These are phyloP conservation scores for Macrotus californicus DNA, from an alignment of 2,113 vertebrate species.

Conservation along the genomic window DNA sequence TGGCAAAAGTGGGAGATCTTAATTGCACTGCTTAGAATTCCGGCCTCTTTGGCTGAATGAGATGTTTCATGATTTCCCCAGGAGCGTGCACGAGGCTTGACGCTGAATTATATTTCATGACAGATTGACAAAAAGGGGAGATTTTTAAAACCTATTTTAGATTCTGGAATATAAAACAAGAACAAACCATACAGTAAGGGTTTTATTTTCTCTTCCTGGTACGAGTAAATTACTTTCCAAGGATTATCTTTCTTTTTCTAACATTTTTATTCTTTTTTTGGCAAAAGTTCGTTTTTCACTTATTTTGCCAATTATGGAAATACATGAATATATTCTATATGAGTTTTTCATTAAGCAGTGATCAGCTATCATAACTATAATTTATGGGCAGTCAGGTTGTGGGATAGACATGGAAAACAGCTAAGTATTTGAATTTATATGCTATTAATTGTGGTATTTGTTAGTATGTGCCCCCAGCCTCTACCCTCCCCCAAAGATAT, in stretches of 20 bases:
- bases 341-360: not conserved
- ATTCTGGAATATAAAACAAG: slow-evolving; percentile 72
- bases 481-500: fast-evolving
- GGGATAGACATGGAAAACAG: not conserved
- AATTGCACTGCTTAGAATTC: slow-evolving; percentile 76
- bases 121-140: slow-evolving; percentile 78
- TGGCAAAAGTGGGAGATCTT: slow-evolving; percentile 78
- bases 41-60: slow-evolving; percentile 78
- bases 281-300: not conserved
- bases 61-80: slow-evolving; percentile 77
- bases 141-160: slow-evolving; percentile 71
- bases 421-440: not conserved
- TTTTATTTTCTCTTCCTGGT: slow-evolving; percentile 39
- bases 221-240: slow-evolving; percentile 64
- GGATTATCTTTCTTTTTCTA: slow-evolving; percentile 50
- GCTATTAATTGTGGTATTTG: not conserved
- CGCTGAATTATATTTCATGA: slow-evolving; percentile 79
- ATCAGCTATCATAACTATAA: not conserved
- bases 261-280: slow-evolving; percentile 19
- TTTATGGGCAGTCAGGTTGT: not conserved
- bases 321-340: not conserved
- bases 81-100: slow-evolving; percentile 74
- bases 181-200: slow-evolving; percentile 44
- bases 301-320: not conserved
- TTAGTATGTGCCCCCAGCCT: not conserved